Percentiles rank a stretch among this genome's conserved stretches.
phyloP scores from a whole-genome alignment of 1,140 invertebrate genomes.

The Bombus pyrosoma region DNA sequence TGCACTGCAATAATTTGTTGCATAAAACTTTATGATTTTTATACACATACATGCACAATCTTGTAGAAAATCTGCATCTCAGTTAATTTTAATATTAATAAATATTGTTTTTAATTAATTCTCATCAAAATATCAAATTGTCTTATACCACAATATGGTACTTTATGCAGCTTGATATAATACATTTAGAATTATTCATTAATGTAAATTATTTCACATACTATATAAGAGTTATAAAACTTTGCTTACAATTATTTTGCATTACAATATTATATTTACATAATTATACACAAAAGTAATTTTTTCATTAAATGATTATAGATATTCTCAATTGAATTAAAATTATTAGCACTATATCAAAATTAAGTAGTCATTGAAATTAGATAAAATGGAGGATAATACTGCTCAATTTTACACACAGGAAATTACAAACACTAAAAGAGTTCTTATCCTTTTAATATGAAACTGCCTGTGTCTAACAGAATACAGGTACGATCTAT shows the following conservation, averaged over 20 bases:
- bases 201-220: constrained; percentile 53
- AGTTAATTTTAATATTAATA: not conserved
- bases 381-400: constrained; percentile 38
- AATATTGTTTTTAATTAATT: no score
- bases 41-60: not conserved
- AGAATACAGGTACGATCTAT: constrained; percentile 42
- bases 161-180: not conserved
- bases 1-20: not conserved
- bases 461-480: constrained; percentile 28
- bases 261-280: constrained; percentile 47
- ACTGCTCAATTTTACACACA: constrained; percentile 32
- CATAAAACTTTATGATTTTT: not conserved
- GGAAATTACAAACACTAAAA: constrained; percentile 30
- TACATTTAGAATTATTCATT: constrained; percentile 7
- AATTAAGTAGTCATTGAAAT: constrained; percentile 25
- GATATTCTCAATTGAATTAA: not conserved
- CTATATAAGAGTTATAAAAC: constrained; percentile 44
- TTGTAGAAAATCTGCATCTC: not conserved
- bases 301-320: not conserved
- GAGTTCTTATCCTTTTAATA: constrained; percentile 32
- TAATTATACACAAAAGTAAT: constrained; percentile 39
- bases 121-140: not conserved
- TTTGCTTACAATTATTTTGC: constrained; percentile 43
- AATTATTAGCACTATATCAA: not conserved
- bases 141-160: not conserved